Conservation (phyloP, 2,888 invertebrate genomes). For the Pecten maximus region DNA sequence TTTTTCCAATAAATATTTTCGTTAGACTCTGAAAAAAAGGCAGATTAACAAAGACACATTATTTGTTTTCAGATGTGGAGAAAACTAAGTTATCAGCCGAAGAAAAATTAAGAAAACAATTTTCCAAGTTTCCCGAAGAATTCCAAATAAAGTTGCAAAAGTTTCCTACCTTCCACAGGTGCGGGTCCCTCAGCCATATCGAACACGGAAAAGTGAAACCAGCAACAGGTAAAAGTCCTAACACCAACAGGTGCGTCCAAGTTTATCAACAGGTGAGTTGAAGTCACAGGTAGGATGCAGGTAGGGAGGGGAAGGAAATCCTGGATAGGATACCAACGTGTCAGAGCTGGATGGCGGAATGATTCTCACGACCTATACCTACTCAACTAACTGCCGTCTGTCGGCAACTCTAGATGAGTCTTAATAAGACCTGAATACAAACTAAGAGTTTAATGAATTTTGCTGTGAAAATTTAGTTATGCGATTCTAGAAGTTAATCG, state of each 20-base stretch:
- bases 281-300: slow-evolving; percentile 30
- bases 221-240: slow-evolving; percentile 24
- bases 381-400: slow-evolving; percentile 26
- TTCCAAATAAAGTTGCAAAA: not conserved
- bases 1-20: too few relatives aligned
- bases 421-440: slow-evolving; percentile 26
- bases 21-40: too few relatives aligned
- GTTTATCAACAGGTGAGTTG: slow-evolving; percentile 2
- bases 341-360: not conserved
- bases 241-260: slow-evolving; percentile 17
- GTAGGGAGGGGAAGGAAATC: not conserved
- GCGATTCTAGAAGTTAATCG: slow-evolving; percentile 28
- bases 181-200: slow-evolving; percentile 14
- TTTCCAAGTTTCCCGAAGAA: not conserved
- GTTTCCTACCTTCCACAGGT: slow-evolving; percentile 29
- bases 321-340: not conserved
- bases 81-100: too few relatives aligned
- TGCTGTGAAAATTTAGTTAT: slow-evolving; percentile 33
- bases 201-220: not conserved
- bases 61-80: too few relatives aligned
- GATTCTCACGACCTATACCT: not conserved
- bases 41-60: too few relatives aligned
- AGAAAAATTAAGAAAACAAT: too few relatives aligned
- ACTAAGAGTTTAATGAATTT: slow-evolving; percentile 31
- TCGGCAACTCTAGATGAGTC: slow-evolving; percentile 19